Evolutionary conservation across 2,888 invertebrate species (phyloP).

Genomic region (Lucinisca nassula): DNA sequence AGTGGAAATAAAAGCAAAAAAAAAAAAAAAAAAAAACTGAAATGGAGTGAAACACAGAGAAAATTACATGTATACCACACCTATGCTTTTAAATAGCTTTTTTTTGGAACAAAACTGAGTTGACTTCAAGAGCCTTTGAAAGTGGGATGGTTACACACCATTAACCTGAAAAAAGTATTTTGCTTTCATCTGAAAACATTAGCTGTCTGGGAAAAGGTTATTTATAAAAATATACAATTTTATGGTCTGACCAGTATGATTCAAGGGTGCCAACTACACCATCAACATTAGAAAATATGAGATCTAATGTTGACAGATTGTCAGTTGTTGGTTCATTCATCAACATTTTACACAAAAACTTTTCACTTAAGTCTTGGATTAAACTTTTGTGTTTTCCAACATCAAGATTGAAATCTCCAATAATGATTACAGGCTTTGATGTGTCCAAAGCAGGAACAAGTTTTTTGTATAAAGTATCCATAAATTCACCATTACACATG

Average conservation of each 20-base stretch:
- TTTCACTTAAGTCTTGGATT: constrained; percentile 13
- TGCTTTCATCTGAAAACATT: too few species aligned
- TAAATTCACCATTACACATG: neutral
- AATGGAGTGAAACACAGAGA: too few species aligned
- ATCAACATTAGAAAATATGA: constrained; percentile 39
- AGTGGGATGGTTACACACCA: too few species aligned
- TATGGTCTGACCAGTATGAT: constrained; percentile 52
- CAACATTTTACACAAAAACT: constrained; percentile 17
- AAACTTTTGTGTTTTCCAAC: constrained; percentile 6
- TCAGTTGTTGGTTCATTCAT: constrained; percentile 45
- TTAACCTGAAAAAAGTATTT: too few species aligned
- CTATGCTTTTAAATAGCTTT: too few species aligned
- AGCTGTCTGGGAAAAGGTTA: too few species aligned
- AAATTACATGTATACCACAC: too few species aligned
- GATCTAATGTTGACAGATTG: constrained; percentile 37
- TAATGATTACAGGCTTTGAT: constrained; percentile 20
- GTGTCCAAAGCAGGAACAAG: constrained; percentile 8
- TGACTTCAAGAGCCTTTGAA: too few species aligned
- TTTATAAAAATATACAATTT: constrained; percentile 21
- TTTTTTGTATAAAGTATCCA: neutral
- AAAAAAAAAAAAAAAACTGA: too few species aligned
- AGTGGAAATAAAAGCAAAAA: too few species aligned
- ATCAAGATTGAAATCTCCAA: constrained; percentile 49
- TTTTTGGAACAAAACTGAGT: too few species aligned
- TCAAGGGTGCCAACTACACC: constrained; percentile 21